Base-by-base conservation (phyloP, 2,888 invertebrate genomes). In the Torymus tubicola region DNA sequence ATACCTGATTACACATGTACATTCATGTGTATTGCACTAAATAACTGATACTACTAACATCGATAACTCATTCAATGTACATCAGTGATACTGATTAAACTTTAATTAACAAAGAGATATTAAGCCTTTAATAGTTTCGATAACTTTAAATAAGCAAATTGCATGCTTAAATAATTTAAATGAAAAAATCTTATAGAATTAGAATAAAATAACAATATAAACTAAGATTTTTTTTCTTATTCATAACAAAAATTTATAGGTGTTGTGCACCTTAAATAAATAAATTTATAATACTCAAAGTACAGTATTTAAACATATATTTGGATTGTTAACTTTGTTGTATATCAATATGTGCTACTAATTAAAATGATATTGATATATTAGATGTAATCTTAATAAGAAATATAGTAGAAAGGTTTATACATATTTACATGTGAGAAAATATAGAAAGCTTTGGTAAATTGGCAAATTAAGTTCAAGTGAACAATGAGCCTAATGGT, bases 401-500 rank as follows among this genome's bases (percentile, higher is more conserved):
- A 31, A 21, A 63, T 12, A 18, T 61, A 64, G 13, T 12, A 0
- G 55, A 64, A 64, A 73, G 18, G 31, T 72, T 61, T 21, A 53
- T 24, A 24, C 21, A 58, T 58, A 58, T 70, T 3, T 12, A 70
- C 58, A 2, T 18, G 42, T 64, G 31, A 55, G 55, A 61, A 61
- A 24, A 63, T 60, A 52, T 61, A 5, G 24, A 31, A 69, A 24
- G 55, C 21, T 31, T 52, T 31, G 12, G 5, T 16, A 67, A 68
- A 68, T 68, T 60, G 61, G 53, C 14, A 14, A 69, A 76, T 76
- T 76, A 16, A 76, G 68, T 31, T 61, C 68, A 69, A 61, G 14
- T 16, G 16, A 50, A 57, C 42, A 75, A 61, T 68, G 31, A 61
- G 24, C 31, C 42, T 42, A 42, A 24, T 65, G 57, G 11, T 57